phyloP scores from a whole-genome alignment of 2,888 invertebrate genomes.

The Amphipyra berbera region DNA sequence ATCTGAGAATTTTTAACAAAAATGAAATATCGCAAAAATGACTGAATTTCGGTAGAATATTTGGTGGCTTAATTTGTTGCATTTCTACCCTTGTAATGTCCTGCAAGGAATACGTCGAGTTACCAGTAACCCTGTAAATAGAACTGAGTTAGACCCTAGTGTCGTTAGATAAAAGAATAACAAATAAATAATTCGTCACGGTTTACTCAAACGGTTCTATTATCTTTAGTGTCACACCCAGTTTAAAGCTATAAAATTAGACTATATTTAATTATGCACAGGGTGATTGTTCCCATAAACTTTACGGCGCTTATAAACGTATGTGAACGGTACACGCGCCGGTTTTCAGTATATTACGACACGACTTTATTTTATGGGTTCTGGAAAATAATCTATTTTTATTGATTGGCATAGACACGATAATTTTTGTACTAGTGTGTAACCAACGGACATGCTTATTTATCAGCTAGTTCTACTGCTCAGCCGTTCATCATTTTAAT shows the following conservation, averaged over 20 bases:
- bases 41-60: too few species aligned
- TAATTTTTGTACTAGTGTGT: constrained; percentile 6
- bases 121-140: too few species aligned
- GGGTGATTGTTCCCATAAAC: constrained; percentile 71
- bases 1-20: too few species aligned
- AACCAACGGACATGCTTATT: constrained; percentile 4
- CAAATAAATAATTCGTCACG: too few species aligned
- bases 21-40: too few species aligned
- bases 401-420: constrained; percentile 41
- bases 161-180: too few species aligned
- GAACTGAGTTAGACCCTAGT: not conserved
- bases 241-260: constrained; percentile 53
- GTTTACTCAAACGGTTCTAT: not conserved
- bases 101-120: too few species aligned
- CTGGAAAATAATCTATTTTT: constrained; percentile 47
- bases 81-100: too few species aligned
- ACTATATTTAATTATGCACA: constrained; percentile 53
- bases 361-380: constrained; percentile 47
- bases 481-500: too few species aligned
- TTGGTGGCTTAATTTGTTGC: too few species aligned
- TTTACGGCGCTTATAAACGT: constrained; percentile 55
- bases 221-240: constrained; percentile 39
- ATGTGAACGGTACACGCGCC: constrained; percentile 38
- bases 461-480: too few species aligned
- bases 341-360: constrained; percentile 48